Percentiles rank a stretch among this genome's conserved stretches.
Conservation (phyloP, 2,888 invertebrate genomes). For the Aromia moschata region DNA sequence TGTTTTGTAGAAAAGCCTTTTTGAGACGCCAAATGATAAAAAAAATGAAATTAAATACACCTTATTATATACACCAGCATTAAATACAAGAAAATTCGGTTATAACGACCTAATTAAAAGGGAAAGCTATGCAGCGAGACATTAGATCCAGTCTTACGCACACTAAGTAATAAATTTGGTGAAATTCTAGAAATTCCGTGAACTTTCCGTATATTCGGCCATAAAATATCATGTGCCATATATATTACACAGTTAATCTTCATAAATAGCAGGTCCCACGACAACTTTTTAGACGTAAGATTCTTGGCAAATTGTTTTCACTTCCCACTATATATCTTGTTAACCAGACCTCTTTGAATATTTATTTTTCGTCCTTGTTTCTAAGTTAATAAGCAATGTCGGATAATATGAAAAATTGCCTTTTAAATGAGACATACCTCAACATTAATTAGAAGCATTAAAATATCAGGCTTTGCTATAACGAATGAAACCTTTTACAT, state of each 20-base stretch:
- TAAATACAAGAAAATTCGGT: constrained; percentile 6
- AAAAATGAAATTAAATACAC: too few relatives aligned
- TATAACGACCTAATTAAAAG: constrained; percentile 26
- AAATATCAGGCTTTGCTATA: too few relatives aligned
- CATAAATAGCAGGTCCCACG: constrained; percentile 44
- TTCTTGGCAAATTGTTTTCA: constrained; percentile 42
- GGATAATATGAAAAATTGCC: background rate
- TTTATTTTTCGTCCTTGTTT: constrained; percentile 14
- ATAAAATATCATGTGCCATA: constrained; percentile 47
- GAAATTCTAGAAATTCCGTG: constrained; percentile 51
- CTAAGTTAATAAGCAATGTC: constrained; percentile 4
- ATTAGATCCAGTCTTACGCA: constrained; percentile 47
- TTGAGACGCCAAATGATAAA: too few relatives aligned
- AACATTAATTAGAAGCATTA: background rate
- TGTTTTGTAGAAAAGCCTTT: too few relatives aligned
- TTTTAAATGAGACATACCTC: background rate
- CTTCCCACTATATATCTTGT: constrained; percentile 24
- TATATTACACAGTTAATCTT: constrained; percentile 48
- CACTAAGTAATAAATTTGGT: constrained; percentile 47
- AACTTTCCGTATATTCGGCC: constrained; percentile 47
- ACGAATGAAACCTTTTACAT: too few relatives aligned
- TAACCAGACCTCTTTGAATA: constrained; percentile 18
- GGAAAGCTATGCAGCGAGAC: constrained; percentile 38
- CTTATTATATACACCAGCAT: background rate
- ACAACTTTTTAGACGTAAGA: constrained; percentile 41